These are phyloP conservation scores for Alloplasta piceator DNA, from an alignment of 2,888 invertebrate species.

Conservation along the genomic window DNA sequence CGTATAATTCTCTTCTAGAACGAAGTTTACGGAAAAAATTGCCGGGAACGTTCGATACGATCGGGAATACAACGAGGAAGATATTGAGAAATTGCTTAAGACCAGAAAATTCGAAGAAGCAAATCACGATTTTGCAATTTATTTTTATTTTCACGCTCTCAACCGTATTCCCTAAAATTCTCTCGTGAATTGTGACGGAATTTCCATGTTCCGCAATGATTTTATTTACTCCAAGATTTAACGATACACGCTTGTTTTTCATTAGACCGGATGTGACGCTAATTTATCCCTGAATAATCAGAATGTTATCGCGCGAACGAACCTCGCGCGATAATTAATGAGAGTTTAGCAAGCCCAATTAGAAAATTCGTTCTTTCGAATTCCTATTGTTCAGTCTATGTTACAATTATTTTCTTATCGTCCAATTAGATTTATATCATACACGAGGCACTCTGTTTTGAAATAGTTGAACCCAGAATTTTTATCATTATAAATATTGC, in stretches of 20 bases:
- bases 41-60: neutral
- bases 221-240: neutral
- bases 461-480: too few relatives aligned
- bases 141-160: slow-evolving; percentile 3
- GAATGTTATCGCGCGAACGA: neutral
- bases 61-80: neutral
- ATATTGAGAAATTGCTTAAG: slow-evolving; percentile 11
- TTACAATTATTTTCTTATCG: too few relatives aligned
- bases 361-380: too few relatives aligned
- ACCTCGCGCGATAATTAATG: neutral
- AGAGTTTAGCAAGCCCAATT: neutral
- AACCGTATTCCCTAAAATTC: slow-evolving; percentile 13
- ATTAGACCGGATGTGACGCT: neutral
- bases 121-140: slow-evolving; percentile 8
- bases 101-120: slow-evolving; percentile 2
- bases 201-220: neutral
- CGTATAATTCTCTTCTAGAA: neutral
- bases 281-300: slow-evolving; percentile 4
- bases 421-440: too few relatives aligned
- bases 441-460: too few relatives aligned
- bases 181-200: slow-evolving; percentile 1
- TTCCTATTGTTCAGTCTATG: too few relatives aligned
- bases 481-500: too few relatives aligned
- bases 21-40: neutral
- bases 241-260: neutral